Percentiles rank a stretch among this genome's conserved stretches.
These are phyloP conservation scores for Acromyrmex charruanus DNA, from an alignment of 1,140 invertebrate genomes.

Conservation along the genomic window DNA sequence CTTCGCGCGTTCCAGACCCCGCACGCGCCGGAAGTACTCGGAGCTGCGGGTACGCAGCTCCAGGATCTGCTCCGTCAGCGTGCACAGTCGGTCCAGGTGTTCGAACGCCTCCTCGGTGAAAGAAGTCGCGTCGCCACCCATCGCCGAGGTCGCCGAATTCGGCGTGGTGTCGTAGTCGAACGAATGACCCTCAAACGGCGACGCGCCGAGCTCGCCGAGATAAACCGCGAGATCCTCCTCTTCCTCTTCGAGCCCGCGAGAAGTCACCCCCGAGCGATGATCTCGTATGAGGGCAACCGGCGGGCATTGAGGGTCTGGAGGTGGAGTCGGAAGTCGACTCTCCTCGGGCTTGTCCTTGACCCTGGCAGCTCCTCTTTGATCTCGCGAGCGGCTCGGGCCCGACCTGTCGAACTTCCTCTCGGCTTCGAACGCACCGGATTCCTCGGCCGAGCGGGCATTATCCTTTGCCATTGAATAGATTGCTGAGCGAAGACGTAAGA, in stretches of 20 bases:
- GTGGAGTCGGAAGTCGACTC: conserved; percentile 74
- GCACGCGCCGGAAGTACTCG: conserved; percentile 89
- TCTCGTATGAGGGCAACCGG: not conserved
- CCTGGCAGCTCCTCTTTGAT: conserved; percentile 40
- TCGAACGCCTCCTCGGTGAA: conserved; percentile 89
- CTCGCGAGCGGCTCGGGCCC: not conserved
- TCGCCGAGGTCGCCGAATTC: conserved; percentile 59
- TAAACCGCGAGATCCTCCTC: conserved; percentile 71
- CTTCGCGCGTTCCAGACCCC: conserved; percentile 91
- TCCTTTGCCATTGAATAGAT: conserved; percentile 61
- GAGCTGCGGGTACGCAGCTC: conserved; percentile 90
- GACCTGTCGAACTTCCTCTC: conserved; percentile 49
- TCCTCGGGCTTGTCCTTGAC: conserved; percentile 66
- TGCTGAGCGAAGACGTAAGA: not conserved
- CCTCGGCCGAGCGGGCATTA: conserved; percentile 9
- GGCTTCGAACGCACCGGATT: conserved; percentile 19
- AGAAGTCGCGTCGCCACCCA: conserved; percentile 69
- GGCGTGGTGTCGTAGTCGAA: conserved; percentile 66
- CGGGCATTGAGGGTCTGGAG: conserved; percentile 72
- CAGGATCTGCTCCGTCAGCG: conserved; percentile 91
- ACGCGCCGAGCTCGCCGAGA: conserved; percentile 46
- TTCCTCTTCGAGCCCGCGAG: conserved; percentile 49
- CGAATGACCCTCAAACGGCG: conserved; percentile 54
- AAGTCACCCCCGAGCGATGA: not conserved
- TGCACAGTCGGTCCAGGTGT: conserved; percentile 92